Percentiles rank a stretch among this genome's conserved stretches.
phyloP scores from a whole-genome alignment of 2,113 vertebrate genomes.

The Lucifuga dentata region DNA sequence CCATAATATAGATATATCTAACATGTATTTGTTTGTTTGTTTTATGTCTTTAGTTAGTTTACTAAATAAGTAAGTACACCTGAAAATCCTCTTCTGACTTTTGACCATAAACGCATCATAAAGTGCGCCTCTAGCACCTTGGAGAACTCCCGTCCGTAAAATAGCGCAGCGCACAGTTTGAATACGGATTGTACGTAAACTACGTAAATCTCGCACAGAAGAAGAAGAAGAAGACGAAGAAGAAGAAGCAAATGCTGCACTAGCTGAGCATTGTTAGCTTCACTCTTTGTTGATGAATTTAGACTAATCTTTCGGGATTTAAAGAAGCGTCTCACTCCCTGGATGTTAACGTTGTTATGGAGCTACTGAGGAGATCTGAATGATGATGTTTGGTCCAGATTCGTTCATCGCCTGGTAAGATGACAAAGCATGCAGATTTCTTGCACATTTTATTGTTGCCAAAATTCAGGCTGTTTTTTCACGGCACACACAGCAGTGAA shows the following conservation, averaged over 20 bases:
- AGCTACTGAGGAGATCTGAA: constrained; percentile 12
- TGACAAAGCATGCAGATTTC: constrained; percentile 19
- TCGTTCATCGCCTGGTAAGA: constrained; percentile 46
- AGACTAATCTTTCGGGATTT: background rate
- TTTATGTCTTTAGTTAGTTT: no score
- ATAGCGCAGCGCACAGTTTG: constrained; percentile 24
- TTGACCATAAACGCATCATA: no score
- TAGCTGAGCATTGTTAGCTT: constrained; percentile 15
- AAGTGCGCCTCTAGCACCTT: constrained; percentile 72
- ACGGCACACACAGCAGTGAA: constrained; percentile 15
- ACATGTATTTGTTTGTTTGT: no score
- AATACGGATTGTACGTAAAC: constrained; percentile 63
- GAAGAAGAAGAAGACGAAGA: background rate
- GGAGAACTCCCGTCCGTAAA: constrained; percentile 77
- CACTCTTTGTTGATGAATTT: constrained; percentile 28
- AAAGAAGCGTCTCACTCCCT: no score
- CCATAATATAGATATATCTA: no score
- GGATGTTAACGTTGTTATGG: background rate
- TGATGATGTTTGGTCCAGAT: background rate
- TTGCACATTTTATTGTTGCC: background rate
- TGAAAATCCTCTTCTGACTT: no score
- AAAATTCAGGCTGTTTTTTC: constrained; percentile 6
- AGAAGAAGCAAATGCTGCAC: constrained; percentile 14
- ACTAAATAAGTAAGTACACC: no score
- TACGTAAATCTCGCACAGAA: constrained; percentile 61